Conservation (phyloP, 2,113 vertebrate genomes). For the Rhabdornis inornatus region DNA sequence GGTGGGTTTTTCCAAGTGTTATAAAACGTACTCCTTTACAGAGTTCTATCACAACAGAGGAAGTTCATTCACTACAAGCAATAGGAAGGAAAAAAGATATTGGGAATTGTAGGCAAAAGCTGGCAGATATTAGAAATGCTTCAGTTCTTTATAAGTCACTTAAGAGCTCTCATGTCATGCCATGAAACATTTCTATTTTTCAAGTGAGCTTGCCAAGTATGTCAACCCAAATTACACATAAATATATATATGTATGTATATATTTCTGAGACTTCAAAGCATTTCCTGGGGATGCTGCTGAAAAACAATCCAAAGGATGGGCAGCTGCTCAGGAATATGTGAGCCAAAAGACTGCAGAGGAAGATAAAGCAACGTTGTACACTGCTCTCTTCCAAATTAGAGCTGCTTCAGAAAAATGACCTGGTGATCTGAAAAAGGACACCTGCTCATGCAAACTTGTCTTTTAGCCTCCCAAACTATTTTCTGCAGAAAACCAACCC, state of each 20-base stretch:
- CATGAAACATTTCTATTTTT: conserved; percentile 64
- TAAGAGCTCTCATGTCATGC: conserved; percentile 67
- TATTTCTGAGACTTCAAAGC: conserved; percentile 71
- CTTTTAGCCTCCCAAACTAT: not conserved
- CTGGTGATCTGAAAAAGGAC: not conserved
- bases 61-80: not conserved
- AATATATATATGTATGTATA: not conserved
- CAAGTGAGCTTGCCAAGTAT: conserved; percentile 63
- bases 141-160: conserved; percentile 61
- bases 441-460: not conserved
- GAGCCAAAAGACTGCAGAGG: not conserved
- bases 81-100: conserved; percentile 6
- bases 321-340: not conserved
- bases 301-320: conserved; percentile 51
- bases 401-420: not conserved
- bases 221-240: conserved; percentile 66
- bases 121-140: conserved; percentile 61
- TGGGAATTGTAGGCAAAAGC: conserved; percentile 57
- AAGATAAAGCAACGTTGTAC: not conserved
- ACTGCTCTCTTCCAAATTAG: not conserved
- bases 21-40: not conserved
- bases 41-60: conserved; percentile 11
- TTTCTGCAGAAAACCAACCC: not conserved
- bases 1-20: not conserved
- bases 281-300: conserved; percentile 64